Evolutionary conservation across 1,140 invertebrate species (phyloP).

Genomic region (Bombyx mori): ASM3026992v2 NC_085121.1:7547001-7547500

Average conservation of each 20-base stretch:
- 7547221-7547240: neutral
- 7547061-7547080: neutral
- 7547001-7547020: slow-evolving; percentile 10
- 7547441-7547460: neutral
- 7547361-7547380: too few species aligned
- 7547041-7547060: neutral
- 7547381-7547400: too few species aligned
- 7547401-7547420: too few species aligned
- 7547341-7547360: too few species aligned
- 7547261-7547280: neutral
- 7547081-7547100: too few species aligned
- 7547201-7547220: too few species aligned
- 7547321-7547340: too few species aligned
- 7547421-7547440: neutral
- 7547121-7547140: too few species aligned
- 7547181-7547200: too few species aligned
- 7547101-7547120: too few species aligned
- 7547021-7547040: neutral
- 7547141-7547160: too few species aligned
- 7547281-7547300: slow-evolving; percentile 1
- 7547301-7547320: neutral
- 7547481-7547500: slow-evolving; percentile 1
- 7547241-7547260: neutral
- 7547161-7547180: too few species aligned
- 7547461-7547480: slow-evolving; percentile 3